Evolutionary conservation across 2,797 vertebrate species (phyloP).

Genomic region (Carcharodon carcharias): DNA sequence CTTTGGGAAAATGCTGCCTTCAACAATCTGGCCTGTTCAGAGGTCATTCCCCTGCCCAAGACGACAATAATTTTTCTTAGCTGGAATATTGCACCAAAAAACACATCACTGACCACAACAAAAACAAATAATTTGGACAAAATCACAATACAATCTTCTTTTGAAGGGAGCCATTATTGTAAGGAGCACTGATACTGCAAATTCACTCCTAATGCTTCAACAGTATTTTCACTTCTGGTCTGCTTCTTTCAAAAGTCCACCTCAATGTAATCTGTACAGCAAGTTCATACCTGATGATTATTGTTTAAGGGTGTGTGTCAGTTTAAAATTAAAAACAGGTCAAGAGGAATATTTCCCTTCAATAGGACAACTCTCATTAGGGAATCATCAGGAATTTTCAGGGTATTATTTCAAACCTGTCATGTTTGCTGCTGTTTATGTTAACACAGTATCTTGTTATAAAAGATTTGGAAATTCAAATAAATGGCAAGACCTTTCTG

Average conservation of each 20-base stretch:
- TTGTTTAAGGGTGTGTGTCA: neutral
- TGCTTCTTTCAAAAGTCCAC: neutral
- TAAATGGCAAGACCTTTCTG: neutral
- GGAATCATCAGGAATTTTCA: conserved; percentile 40
- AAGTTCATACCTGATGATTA: too few relatives aligned
- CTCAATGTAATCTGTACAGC: neutral
- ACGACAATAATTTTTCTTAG: neutral
- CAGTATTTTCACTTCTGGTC: neutral
- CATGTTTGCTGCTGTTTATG: conserved; percentile 30
- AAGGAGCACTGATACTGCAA: neutral
- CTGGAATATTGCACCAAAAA: neutral
- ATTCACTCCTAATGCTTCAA: neutral
- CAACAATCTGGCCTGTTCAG: neutral
- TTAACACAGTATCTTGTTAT: neutral
- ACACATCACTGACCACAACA: neutral
- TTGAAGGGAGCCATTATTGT: neutral
- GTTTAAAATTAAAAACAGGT: conserved; percentile 47
- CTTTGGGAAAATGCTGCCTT: neutral
- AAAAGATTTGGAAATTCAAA: neutral
- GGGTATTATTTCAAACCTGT: conserved; percentile 42
- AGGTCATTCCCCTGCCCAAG: neutral
- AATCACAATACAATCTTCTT: neutral
- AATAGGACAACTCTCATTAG: conserved; percentile 41
- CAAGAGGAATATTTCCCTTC: conserved; percentile 39
- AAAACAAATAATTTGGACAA: neutral